Base-by-base conservation (phyloP, 2,888 invertebrate species). In the Sympetrum striolatum region DNA sequence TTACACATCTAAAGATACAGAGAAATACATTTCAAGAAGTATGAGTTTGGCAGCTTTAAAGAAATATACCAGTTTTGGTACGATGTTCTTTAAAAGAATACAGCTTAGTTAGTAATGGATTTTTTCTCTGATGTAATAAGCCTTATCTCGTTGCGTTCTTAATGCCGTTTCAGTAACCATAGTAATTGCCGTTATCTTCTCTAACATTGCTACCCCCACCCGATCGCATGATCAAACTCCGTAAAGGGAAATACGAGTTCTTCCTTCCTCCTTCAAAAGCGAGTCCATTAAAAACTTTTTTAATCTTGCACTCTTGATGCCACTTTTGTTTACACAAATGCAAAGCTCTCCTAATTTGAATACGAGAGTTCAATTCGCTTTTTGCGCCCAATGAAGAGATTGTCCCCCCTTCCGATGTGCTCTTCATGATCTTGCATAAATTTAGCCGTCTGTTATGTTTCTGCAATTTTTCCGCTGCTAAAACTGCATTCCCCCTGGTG, bases 241-340 rank as follows among this genome's bases (percentile, higher is more conserved):
- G 37, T 86, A 37, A 58, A 86, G 58, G 53, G 58, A 10, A 86
- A 86, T 37, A 18, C n/a, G 22, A 86, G 37, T 64, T 86, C 22
- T 64, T 60, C 35, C 31, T 14, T 39, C 3, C 22, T 39, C 37
- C 53, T 37, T 58, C 60, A 10, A 14, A 14, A 37, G 35, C n/a
- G 64, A 35, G 18, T 37, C 58, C 18, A 35, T 31, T 35, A 64
- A 86, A 60, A 60, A 86, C 35, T 60, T 58, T 37, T 60, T 86
- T 86, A 37, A 86, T 86, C 86, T 86, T 39, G 81, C n/a, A 0
- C 58, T 60, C 86, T 60, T 35, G 58, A 64, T 86, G 35, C 86
- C 44, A 39, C 25, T 48, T 44, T 60, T 58, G 37, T 60, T 37
- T 37, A 86, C 60, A 60, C 39, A 86, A 86, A 60, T 37, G 6